Evolutionary conservation across 2,797 vertebrate genomes (phyloP).

Genomic region (Meriones psammophilus): DNA sequence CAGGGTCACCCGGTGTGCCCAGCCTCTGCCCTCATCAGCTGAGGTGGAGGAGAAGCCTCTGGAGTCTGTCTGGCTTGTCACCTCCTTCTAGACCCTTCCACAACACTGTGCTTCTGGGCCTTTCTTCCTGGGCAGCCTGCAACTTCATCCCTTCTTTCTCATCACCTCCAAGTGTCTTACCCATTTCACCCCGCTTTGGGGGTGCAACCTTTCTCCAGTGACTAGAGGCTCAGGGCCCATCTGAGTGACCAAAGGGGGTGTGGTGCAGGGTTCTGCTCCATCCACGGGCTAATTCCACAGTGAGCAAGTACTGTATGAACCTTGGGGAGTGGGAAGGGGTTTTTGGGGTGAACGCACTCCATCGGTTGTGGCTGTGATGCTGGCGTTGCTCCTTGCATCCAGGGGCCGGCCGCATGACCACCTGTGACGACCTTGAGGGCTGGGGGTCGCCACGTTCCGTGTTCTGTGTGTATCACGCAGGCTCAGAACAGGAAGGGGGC

Average conservation of each 20-base stretch:
- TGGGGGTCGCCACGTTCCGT: no score
- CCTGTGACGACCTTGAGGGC: no score
- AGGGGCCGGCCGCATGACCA: no score
- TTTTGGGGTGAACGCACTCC: no score
- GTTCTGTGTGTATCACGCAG: no score
- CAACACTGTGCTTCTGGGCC: background rate
- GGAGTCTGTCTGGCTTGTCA: background rate
- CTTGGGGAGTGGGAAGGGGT: no score
- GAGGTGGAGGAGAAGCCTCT: background rate
- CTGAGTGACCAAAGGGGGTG: background rate
- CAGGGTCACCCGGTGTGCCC: background rate
- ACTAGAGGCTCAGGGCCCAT: background rate
- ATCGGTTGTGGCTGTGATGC: no score
- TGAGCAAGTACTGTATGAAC: no score
- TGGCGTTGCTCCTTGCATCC: no score
- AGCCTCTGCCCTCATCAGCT: background rate
- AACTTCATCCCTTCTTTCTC: background rate
- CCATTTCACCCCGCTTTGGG: background rate
- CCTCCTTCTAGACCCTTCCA: background rate
- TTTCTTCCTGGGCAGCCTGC: background rate
- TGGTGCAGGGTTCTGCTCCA: no score
- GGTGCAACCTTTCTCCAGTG: background rate
- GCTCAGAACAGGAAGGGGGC: no score
- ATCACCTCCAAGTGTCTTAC: background rate
- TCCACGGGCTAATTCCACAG: no score